Base-by-base conservation (phyloP, 2,888 invertebrate genomes). In the Cryptophagus acutangulus region DNA sequence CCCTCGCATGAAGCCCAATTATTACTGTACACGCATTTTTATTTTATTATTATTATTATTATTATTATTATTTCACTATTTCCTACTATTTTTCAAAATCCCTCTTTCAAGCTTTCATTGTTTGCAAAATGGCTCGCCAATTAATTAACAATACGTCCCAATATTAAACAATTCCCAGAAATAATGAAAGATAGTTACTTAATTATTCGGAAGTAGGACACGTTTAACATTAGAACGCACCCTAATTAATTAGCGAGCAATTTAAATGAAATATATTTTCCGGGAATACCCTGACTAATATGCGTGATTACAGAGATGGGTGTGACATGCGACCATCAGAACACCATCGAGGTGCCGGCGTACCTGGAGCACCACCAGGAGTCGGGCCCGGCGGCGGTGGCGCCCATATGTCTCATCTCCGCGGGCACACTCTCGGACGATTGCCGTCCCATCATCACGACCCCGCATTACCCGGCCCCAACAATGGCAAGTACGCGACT, bases 401-500 rank as follows among this genome's bases (percentile, higher is more conserved):
- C 33, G 63, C 67, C 53, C 67, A 68, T 54, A 61, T 68, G 62
- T 61, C 66, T 39, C 67, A 68, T 57, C 72, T 69, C 55, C 59
- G 69, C 49, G 79, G 71, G 54, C 82, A 81, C 74, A 83, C 81
- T 62, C 75, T 82, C 57, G 84, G 81, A 65, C 76, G 82, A 63
- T 64, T 76, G 66, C 76, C 78, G 51, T 77, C 77, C 58, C 75
- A 75, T 62, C 76, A 76, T 70, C 78, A 81, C 59, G 76, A 69
- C 57, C 73, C 75, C 58, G 69, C 59, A 40, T 56, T 75, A 65
- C 54, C 74, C 69, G 81, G 81, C 68, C 80, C 81, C 62, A 81
- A 87, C 77, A 82, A 83, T 74, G 83, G 82, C 72, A 90, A 91
- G 82, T 91, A 90, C 83, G 89, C 90, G 74, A 91, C 90, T 74